Evolutionary conservation across 1,140 invertebrate species (phyloP), one percentile per base, ranked within the genome.

Genomic region (Mactra quadrangularis): DNA sequence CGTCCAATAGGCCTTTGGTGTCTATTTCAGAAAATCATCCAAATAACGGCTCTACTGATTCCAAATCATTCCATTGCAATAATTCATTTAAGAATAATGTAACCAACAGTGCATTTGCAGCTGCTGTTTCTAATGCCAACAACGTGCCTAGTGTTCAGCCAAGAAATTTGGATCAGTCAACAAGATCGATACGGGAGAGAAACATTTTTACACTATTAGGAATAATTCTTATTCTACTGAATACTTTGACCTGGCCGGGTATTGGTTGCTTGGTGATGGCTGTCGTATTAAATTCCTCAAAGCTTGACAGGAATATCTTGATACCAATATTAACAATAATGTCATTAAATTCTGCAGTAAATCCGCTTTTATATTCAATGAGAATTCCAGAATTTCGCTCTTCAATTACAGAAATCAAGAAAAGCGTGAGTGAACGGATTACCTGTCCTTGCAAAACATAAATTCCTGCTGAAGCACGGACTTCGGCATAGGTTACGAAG

Each of bases 171-270:
- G 15, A 6, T 7, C 38, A 41, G 38, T 41, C 38, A 6, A 15
- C 38, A 15, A 15, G 6, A 41, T 7, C 38, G 15, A 41, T 7
- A 15, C 64, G 64, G 19, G 41, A 68, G 47, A 47, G 45, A 31
- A 68, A n/a, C 15, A 25, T 15, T 2, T 68, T 47, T 50, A 50
- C 41, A 17, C 41, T 68, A 27, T 25, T 68, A 0, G 41, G 64
- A 17, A 68, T 50, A 27, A 68, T 68, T 52, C 29, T 68, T 15
- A 22, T 68, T 17, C 47, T 68, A 47, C 41, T 68, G 19, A 68
- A 68, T 19, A 68, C 47, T 29, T 68, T 68, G 27, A n/a, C 64
- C 7, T 68, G 41, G 64, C 64, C 64, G 3, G 41, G 11, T 35
- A 17, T 68, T 0, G 45, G 9, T 19, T 15, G 38, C 15, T 15